phyloP scores from a whole-genome alignment of 2,888 invertebrate genomes.

The Hyposoter dolosus region DNA sequence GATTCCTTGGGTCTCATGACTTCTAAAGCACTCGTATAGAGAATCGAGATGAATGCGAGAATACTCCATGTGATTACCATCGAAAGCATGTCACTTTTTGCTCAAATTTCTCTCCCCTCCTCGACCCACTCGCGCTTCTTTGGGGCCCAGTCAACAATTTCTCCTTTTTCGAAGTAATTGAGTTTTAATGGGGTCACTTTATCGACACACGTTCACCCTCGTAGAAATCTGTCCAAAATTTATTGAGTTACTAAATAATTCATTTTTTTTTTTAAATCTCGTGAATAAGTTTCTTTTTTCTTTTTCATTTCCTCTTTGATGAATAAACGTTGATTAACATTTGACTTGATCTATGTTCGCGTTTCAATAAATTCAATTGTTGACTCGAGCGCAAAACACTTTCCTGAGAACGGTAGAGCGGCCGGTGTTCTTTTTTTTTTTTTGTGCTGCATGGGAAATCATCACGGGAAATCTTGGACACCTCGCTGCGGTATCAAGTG shows the following conservation, averaged over 20 bases:
- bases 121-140: constrained; percentile 10
- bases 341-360: neutral
- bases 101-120: constrained; percentile 9
- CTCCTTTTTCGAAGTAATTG: constrained; percentile 16
- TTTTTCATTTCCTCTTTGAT: neutral
- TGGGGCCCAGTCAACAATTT: constrained; percentile 29
- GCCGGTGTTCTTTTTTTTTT: neutral
- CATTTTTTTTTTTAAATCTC: neutral
- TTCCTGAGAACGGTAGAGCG: constrained; percentile 4
- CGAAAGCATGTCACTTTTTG: constrained; percentile 62
- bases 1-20: constrained; percentile 42
- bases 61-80: constrained; percentile 48
- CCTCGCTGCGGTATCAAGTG: constrained; percentile 38
- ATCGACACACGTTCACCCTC: constrained; percentile 21
- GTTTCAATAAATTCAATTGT: constrained; percentile 23
- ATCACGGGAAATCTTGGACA: constrained; percentile 57
- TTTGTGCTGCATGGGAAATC: constrained; percentile 43
- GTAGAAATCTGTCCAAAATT: neutral
- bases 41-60: constrained; percentile 42
- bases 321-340: neutral
- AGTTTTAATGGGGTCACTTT: constrained; percentile 37
- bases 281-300: neutral
- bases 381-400: neutral
- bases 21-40: constrained; percentile 1
- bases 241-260: neutral